Evolutionary conservation across 2,888 invertebrate species (phyloP).

Genomic region (Rhaphigaster nebulosa): DNA sequence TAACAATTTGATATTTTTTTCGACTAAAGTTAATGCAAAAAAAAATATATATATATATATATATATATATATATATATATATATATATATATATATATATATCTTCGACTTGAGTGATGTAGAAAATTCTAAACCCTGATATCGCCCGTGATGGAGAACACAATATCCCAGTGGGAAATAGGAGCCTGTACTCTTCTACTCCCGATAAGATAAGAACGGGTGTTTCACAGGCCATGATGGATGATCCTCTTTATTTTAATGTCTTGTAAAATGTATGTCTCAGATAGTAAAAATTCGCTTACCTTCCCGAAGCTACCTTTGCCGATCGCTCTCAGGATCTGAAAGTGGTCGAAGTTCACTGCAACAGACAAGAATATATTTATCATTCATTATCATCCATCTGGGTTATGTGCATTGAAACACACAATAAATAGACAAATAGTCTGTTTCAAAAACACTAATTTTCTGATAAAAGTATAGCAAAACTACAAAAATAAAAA

Average conservation of each 20-base stretch:
- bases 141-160: neutral
- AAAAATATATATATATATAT: no score
- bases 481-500: no score
- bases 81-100: no score
- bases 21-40: no score
- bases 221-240: neutral
- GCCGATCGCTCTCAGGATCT: conserved; percentile 86
- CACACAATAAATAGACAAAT: no score
- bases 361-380: conserved; percentile 65
- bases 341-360: conserved; percentile 89
- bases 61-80: no score
- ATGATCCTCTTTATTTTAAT: neutral
- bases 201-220: neutral
- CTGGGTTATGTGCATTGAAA: no score
- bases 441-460: no score
- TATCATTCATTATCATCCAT: no score
- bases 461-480: no score
- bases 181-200: neutral
- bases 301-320: conserved; percentile 92
- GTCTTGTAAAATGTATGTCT: neutral
- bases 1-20: no score
- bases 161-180: neutral
- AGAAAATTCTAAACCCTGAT: neutral
- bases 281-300: conserved; percentile 67
- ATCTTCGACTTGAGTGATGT: neutral